Conservation (phyloP, 2,888 invertebrate genomes). For the Aphrophora alni region DNA sequence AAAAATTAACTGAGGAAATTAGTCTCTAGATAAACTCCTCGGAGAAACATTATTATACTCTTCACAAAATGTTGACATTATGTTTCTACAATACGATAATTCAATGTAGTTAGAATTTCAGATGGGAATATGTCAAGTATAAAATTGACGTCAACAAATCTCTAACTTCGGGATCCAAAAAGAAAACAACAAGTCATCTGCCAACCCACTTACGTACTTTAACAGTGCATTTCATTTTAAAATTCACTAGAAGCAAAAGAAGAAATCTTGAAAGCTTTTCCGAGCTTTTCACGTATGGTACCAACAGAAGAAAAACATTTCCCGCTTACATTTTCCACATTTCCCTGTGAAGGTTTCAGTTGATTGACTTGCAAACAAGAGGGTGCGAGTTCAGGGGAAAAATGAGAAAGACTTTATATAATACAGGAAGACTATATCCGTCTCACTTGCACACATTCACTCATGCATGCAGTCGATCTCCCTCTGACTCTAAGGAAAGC, state of each 20-base stretch:
- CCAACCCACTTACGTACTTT: background rate
- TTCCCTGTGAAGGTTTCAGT: conserved; percentile 20
- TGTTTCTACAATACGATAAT: no score
- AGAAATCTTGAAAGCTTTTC: conserved; percentile 33
- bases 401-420: conserved; percentile 43
- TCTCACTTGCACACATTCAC: background rate
- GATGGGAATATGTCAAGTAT: no score
- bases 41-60: no score
- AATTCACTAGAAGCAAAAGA: background rate
- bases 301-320: conserved; percentile 29
- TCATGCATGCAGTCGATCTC: background rate
- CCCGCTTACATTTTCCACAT: conserved; percentile 8
- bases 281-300: background rate
- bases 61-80: no score
- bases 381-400: conserved; percentile 32
- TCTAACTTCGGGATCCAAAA: background rate
- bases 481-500: background rate
- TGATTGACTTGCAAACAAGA: conserved; percentile 43
- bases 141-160: no score
- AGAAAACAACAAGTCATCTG: background rate
- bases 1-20: no score
- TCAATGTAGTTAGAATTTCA: no score
- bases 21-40: no score
- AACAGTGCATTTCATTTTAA: background rate
- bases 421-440: conserved; percentile 32